Base-by-base conservation (phyloP, 2,797 vertebrate species). In the Gobio occitaniae region DNA sequence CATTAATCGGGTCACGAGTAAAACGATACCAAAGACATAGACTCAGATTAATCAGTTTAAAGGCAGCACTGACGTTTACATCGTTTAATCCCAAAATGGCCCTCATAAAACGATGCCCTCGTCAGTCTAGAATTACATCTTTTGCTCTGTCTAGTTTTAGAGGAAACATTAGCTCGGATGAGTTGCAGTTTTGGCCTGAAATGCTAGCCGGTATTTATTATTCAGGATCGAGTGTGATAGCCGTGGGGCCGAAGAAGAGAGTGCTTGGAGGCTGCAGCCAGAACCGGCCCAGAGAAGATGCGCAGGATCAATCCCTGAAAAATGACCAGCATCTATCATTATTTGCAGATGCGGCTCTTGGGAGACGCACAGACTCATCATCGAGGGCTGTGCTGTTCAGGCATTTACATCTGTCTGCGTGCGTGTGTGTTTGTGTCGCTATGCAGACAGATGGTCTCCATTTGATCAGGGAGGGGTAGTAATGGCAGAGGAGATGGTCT, bases 401-500 rank as follows among this genome's bases (percentile, higher is more conserved):
- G 85, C 81, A 89, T 93, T 91, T 93, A 87, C 90, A 91, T 90
- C 89, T 86, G 89, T 86, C 86, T 86, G 76, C 21, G 25, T 85
- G 70, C 59, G 59, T 74, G 83, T 83, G 63, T 70, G 59, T 63
- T 56, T 86, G 83, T 88, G 86, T 86, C 44, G 75, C 50, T 41
- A 65, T 89, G 84, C 92, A 90, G 91, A 92, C 92, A 94, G 92
- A 94, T 93, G 93, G 94, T 86, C 87, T 91, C 84, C 89, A 92
- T 94, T 93, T 94, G 91, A 94, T 93, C 90, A 89, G 86, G 87
- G 89, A 89, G 88, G 86, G 81, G 84, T 88, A 89, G 89, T 92
- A 91, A 92, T 90, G 80, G 82, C 87, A 85, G 88, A 86, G 88
- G 92, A 89, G 89, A 91, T 75, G 52, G 50, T 86, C 88, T 88